Evolutionary conservation across 2,888 invertebrate genomes (phyloP).

Genomic region (Nysson spinosus): DNA sequence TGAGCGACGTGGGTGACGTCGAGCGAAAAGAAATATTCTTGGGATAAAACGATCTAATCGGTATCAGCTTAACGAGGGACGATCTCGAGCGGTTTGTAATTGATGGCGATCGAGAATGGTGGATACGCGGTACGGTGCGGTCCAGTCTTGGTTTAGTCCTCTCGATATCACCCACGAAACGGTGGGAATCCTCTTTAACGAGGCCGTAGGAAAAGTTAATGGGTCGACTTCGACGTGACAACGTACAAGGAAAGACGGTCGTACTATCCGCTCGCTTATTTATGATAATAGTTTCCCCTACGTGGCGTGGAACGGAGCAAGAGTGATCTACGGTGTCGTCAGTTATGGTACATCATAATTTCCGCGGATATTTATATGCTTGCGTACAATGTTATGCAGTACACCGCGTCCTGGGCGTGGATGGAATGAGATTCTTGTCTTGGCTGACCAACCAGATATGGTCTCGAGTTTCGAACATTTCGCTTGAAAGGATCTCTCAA

Average conservation of each 20-base stretch:
- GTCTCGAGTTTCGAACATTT: constrained; percentile 56
- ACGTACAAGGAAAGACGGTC: constrained; percentile 36
- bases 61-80: constrained; percentile 64
- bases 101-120: constrained; percentile 67
- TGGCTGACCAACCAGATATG: constrained; percentile 42
- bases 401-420: constrained; percentile 49
- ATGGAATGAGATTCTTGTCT: constrained; percentile 59
- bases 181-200: constrained; percentile 67
- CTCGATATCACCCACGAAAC: constrained; percentile 67
- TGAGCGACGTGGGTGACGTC: constrained; percentile 13
- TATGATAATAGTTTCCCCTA: constrained; percentile 48
- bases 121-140: constrained; percentile 19
- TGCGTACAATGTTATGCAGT: constrained; percentile 44
- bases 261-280: constrained; percentile 38
- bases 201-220: constrained; percentile 65
- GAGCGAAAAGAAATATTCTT: neutral
- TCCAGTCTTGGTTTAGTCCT: neutral
- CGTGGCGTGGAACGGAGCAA: constrained; percentile 27
- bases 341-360: constrained; percentile 60
- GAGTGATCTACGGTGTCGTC: constrained; percentile 59
- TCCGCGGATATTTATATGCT: constrained; percentile 55
- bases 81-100: constrained; percentile 59
- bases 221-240: constrained; percentile 58
- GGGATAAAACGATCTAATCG: constrained; percentile 64
- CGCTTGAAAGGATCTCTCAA: constrained; percentile 8